These are phyloP conservation scores for Morelia viridis DNA, from an alignment of 2,797 vertebrate genomes.

Conservation along the genomic window DNA sequence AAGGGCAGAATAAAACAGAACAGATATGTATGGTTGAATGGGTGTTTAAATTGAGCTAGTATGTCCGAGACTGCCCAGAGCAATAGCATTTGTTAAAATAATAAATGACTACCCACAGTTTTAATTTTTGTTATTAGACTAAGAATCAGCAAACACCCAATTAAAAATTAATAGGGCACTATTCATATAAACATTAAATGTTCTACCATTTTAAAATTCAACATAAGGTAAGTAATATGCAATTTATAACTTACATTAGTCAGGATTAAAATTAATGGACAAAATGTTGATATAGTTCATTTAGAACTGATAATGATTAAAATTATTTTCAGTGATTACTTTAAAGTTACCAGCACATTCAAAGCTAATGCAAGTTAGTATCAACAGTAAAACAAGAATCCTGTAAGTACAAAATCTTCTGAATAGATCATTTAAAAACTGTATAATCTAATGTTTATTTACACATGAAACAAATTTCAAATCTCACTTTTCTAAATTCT, in stretches of 20 bases:
- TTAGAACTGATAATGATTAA: conserved; percentile 72
- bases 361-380: conserved; percentile 76
- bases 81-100: conserved; percentile 3
- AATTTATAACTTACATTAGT: conserved; percentile 68
- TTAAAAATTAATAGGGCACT: conserved; percentile 36
- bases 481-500: conserved; percentile 40
- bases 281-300: conserved; percentile 70
- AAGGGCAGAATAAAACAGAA: neutral
- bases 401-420: conserved; percentile 64
- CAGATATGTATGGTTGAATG: neutral
- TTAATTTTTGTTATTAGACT: conserved; percentile 44
- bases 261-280: conserved; percentile 75
- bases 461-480: conserved; percentile 63
- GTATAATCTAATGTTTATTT: conserved; percentile 58
- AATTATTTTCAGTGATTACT: conserved; percentile 68
- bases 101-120: conserved; percentile 53
- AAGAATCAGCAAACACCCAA: conserved; percentile 59
- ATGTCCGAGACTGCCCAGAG: conserved; percentile 26
- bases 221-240: conserved; percentile 17
- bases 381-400: conserved; percentile 73
- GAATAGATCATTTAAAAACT: conserved; percentile 58
- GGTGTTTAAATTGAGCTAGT: conserved; percentile 36
- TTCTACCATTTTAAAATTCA: conserved; percentile 51
- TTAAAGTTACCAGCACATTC: conserved; percentile 71
- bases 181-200: conserved; percentile 50